phyloP scores from a whole-genome alignment of 2,113 vertebrate genomes.

The mouse (Mus musculus) region DNA sequence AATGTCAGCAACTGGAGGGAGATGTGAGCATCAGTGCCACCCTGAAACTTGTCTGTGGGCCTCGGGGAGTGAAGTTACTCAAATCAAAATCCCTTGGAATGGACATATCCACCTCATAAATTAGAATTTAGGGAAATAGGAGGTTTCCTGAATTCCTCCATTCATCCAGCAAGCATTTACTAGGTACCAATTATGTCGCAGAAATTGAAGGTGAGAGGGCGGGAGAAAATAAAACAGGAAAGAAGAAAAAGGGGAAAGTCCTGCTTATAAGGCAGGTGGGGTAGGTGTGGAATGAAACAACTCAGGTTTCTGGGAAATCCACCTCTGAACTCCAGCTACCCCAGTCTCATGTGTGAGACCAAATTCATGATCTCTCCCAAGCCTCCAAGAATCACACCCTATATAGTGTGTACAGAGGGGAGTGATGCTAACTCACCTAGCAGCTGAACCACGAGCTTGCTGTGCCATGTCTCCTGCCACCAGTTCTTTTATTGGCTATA shows the following conservation, averaged over 20 bases:
- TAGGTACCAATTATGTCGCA: background rate
- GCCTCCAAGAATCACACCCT: background rate
- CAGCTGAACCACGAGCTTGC: accelerated
- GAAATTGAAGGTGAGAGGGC: too few species aligned
- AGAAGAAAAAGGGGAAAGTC: background rate
- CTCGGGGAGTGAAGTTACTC: background rate
- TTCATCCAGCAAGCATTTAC: background rate
- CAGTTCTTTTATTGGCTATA: background rate
- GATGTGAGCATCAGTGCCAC: accelerated
- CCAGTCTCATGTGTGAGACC: background rate
- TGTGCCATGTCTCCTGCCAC: accelerated
- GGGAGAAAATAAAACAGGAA: too few species aligned
- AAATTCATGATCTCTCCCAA: too few species aligned
- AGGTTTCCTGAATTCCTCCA: background rate
- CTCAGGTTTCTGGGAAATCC: background rate
- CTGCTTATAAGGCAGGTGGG: too few species aligned
- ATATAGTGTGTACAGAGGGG: accelerated
- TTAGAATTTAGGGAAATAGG: background rate
- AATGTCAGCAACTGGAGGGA: background rate
- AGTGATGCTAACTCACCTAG: accelerated
- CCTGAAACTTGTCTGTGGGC: background rate
- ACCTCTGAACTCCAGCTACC: background rate
- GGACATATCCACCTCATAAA: background rate
- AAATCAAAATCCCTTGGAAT: background rate
- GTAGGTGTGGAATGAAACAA: background rate